phyloP scores from a whole-genome alignment of 2,797 vertebrate genomes.

The Glyptemys insculpta region DNA sequence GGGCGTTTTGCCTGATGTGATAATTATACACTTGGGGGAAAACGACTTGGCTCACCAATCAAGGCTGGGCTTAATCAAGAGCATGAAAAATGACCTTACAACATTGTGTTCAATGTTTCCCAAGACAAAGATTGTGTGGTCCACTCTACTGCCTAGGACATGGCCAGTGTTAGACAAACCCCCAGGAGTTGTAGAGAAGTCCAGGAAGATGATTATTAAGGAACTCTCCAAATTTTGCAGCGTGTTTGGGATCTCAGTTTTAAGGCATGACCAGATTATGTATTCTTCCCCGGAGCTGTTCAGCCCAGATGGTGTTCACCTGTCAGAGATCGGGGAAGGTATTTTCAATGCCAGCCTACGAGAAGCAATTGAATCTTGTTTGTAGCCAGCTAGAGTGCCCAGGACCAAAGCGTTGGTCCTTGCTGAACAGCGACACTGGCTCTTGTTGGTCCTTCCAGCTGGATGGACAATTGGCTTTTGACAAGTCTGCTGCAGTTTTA shows the following conservation, averaged over 20 bases:
- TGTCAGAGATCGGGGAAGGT: neutral
- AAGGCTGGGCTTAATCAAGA: neutral
- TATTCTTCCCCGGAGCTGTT: neutral
- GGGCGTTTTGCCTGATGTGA: neutral
- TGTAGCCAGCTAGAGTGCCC: constrained; percentile 11
- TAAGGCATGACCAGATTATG: neutral
- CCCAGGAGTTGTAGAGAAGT: neutral
- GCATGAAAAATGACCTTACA: neutral
- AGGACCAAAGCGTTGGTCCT: neutral
- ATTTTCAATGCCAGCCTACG: neutral
- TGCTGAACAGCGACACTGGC: neutral
- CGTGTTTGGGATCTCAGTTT: neutral
- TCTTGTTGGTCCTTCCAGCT: constrained; percentile 21
- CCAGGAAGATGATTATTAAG: neutral
- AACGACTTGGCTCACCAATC: neutral
- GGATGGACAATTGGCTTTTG: constrained; percentile 27
- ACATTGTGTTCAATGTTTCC: constrained; percentile 2
- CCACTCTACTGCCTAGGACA: neutral
- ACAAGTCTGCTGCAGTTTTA: constrained; percentile 13
- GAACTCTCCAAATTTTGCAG: neutral
- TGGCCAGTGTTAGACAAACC: neutral
- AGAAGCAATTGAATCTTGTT: constrained; percentile 6
- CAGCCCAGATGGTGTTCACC: neutral
- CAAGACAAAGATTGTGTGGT: neutral
- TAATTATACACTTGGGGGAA: neutral